These are phyloP conservation scores for Diaphora mendica DNA, from an alignment of 2,888 invertebrate species.

Conservation along the genomic window DNA sequence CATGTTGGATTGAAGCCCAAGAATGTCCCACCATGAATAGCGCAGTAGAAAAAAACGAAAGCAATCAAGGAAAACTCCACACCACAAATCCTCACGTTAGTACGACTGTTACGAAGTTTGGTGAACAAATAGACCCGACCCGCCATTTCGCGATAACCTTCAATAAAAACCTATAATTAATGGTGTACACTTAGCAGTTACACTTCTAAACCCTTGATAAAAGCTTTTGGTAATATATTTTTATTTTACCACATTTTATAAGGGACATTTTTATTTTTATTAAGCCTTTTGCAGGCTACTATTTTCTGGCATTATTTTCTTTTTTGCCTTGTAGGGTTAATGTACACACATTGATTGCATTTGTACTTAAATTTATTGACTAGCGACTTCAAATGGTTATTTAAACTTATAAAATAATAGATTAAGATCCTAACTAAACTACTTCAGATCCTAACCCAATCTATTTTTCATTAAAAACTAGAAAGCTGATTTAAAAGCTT, in stretches of 20 bases:
- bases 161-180: constrained; percentile 31
- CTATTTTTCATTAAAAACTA: too few species aligned
- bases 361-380: not conserved
- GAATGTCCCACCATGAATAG: not conserved
- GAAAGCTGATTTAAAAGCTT: too few species aligned
- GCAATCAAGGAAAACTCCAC: not conserved
- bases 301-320: not conserved
- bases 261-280: not conserved
- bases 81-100: constrained; percentile 13
- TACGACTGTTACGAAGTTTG: constrained; percentile 22
- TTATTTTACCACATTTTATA: not conserved
- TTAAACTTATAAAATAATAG: too few species aligned
- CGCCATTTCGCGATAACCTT: constrained; percentile 13
- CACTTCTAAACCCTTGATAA: constrained; percentile 2
- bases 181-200: constrained; percentile 18
- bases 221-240: constrained; percentile 1
- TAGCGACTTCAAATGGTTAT: not conserved
- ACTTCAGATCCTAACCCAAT: too few species aligned
- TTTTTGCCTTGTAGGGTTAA: not conserved
- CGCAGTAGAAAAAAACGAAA: not conserved
- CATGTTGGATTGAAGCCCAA: not conserved
- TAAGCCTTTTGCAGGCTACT: not conserved
- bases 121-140: constrained; percentile 28
- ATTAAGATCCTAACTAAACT: too few species aligned
- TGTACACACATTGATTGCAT: not conserved